phyloP scores from a whole-genome alignment of 2,888 invertebrate species.

The Apotomis betuletana region DNA sequence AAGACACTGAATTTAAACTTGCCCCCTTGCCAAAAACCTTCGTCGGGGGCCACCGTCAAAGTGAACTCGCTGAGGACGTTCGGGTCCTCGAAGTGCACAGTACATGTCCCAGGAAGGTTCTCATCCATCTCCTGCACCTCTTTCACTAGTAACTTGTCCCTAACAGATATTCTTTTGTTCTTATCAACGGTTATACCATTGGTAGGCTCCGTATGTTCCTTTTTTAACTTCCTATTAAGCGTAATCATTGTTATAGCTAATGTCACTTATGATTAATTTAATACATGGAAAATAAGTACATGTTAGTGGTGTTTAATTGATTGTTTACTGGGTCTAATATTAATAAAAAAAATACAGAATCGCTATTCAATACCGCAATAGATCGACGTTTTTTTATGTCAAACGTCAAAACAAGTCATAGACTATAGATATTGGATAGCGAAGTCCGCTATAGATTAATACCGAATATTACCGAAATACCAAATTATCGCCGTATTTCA shows the following conservation, averaged over 20 bases:
- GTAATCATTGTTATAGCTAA: constrained; percentile 85
- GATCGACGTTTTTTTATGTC: constrained; percentile 25
- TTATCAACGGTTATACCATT: constrained; percentile 71
- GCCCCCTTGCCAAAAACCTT: constrained; percentile 95
- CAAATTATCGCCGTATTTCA: neutral
- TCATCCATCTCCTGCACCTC: constrained; percentile 95
- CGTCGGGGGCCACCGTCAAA: constrained; percentile 90
- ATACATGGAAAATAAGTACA: constrained; percentile 48
- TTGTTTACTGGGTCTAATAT: constrained; percentile 43
- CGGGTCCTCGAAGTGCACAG: constrained; percentile 91
- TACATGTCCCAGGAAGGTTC: constrained; percentile 91
- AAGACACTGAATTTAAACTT: constrained; percentile 92
- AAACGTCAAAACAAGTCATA: constrained; percentile 36
- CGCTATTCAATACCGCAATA: constrained; percentile 22
- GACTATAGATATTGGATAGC: constrained; percentile 8
- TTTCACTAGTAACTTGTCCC: constrained; percentile 91
- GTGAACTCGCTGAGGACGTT: constrained; percentile 91
- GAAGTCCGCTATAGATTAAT: neutral
- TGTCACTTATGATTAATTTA: constrained; percentile 43
- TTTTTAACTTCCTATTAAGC: constrained; percentile 88
- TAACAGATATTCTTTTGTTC: constrained; percentile 86
- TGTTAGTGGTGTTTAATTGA: constrained; percentile 48
- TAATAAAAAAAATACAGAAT: constrained; percentile 29
- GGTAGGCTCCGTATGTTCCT: constrained; percentile 78
- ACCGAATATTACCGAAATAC: neutral